Evolutionary conservation across 2,113 vertebrate species (phyloP).

Genomic region (Platanista minor): DNA sequence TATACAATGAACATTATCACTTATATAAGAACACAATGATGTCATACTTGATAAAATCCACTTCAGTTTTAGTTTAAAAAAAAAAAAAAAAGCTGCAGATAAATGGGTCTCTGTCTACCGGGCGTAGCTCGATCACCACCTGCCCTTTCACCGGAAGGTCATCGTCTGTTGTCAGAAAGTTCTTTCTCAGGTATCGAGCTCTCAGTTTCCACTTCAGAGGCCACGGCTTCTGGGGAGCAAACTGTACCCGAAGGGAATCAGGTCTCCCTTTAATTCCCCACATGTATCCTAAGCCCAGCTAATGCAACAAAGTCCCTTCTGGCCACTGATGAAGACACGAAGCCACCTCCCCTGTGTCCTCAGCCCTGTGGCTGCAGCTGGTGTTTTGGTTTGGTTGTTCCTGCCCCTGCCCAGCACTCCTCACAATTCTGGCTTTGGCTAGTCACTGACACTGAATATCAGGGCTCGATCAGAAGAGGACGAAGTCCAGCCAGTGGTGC

Average conservation of each 20-base stretch:
- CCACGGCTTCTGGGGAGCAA: not conserved
- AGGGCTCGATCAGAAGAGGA: not conserved
- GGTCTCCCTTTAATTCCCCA: not conserved
- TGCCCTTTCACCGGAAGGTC: not conserved
- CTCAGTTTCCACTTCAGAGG: not conserved
- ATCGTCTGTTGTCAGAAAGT: not conserved
- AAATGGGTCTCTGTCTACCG: too few relatives aligned
- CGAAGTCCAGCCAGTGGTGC: not conserved
- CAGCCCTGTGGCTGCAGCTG: fast-evolving
- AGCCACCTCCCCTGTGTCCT: not conserved
- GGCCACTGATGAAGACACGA: not conserved
- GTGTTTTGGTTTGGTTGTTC: not conserved
- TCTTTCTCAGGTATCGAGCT: not conserved
- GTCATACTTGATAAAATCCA: not conserved
- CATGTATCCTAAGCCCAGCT: not conserved
- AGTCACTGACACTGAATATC: not conserved
- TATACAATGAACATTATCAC: not conserved
- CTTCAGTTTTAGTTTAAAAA: not conserved
- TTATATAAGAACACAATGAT: not conserved
- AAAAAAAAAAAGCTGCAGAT: not conserved
- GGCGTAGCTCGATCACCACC: not conserved
- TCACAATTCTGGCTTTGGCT: not conserved
- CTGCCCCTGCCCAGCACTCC: not conserved
- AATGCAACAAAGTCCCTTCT: not conserved
- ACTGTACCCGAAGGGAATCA: not conserved